A percentile compares a stretch with the other conserved stretches of the same genome.
phyloP scores from a whole-genome alignment of 1,140 invertebrate genomes.

The Bombus picipes region DNA sequence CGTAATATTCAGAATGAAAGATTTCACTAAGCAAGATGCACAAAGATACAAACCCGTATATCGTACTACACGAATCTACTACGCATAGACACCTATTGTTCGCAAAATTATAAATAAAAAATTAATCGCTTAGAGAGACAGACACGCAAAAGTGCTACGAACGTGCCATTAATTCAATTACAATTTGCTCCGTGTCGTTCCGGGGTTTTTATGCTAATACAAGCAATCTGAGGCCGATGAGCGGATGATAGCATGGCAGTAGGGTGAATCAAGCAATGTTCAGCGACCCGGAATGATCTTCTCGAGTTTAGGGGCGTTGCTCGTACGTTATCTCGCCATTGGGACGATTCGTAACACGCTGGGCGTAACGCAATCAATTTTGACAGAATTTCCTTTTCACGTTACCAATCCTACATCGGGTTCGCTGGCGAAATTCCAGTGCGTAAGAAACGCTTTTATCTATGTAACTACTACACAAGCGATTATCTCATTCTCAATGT shows the following conservation, averaged over 20 bases:
- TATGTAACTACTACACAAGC: not conserved
- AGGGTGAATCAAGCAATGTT: slow-evolving; percentile 55
- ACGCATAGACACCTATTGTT: no score
- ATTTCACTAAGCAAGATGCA: not conserved
- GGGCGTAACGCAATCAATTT: slow-evolving; percentile 60
- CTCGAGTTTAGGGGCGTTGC: slow-evolving; percentile 60
- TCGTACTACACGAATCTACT: fast-evolving
- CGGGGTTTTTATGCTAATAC: slow-evolving; percentile 62
- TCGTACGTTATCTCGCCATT: slow-evolving; percentile 63
- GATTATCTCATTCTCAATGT: no score
- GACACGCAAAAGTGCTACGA: not conserved
- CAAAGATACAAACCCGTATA: not conserved
- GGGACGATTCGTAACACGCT: slow-evolving; percentile 60
- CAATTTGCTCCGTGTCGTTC: slow-evolving; percentile 58
- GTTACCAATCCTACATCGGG: not conserved
- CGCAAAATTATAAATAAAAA: no score
- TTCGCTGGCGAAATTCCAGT: no score
- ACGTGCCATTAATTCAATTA: slow-evolving; percentile 44
- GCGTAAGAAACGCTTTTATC: not conserved
- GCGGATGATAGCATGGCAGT: slow-evolving; percentile 39
- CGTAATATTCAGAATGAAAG: not conserved
- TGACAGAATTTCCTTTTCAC: slow-evolving; percentile 20
- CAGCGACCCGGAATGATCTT: slow-evolving; percentile 70
- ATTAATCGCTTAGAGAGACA: not conserved
- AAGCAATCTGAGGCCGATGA: slow-evolving; percentile 64